Evolutionary conservation across 2,888 invertebrate genomes (phyloP).

Genomic region (Lutraria lutraria): DNA sequence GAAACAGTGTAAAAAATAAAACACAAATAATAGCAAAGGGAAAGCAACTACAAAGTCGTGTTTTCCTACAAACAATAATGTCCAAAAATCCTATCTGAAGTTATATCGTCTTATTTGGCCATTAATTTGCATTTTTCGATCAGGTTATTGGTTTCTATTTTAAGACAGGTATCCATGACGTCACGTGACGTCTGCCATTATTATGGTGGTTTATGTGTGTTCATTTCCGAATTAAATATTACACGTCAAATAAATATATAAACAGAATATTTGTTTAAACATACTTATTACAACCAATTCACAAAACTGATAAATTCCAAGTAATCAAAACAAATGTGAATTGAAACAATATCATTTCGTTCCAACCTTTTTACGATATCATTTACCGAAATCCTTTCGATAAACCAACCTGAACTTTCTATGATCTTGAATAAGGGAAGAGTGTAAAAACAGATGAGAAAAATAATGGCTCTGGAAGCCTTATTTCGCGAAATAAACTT

Average conservation of each 20-base stretch:
- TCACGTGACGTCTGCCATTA: conserved; percentile 70
- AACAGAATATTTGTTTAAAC: neutral
- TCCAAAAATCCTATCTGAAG: neutral
- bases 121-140: conserved; percentile 13
- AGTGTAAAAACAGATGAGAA: conserved; percentile 76
- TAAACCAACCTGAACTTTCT: conserved; percentile 75
- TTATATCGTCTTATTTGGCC: conserved; percentile 58
- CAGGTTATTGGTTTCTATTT: conserved; percentile 64
- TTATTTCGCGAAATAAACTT: conserved; percentile 77
- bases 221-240: conserved; percentile 31
- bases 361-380: neutral
- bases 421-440: conserved; percentile 79
- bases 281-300: neutral
- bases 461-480: conserved; percentile 82
- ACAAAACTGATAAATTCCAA: neutral
- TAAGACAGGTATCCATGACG: conserved; percentile 77
- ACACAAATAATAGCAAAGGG: too few species aligned
- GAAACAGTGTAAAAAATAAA: neutral
- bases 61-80: neutral
- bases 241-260: neutral
- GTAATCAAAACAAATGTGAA: neutral
- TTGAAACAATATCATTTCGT: neutral
- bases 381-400: conserved; percentile 59
- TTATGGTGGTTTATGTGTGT: neutral
- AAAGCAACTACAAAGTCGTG: neutral